Evolutionary conservation across 2,797 vertebrate genomes (phyloP), one percentile per base, ranked within the genome.

Genomic region (Falco naumanni): DNA sequence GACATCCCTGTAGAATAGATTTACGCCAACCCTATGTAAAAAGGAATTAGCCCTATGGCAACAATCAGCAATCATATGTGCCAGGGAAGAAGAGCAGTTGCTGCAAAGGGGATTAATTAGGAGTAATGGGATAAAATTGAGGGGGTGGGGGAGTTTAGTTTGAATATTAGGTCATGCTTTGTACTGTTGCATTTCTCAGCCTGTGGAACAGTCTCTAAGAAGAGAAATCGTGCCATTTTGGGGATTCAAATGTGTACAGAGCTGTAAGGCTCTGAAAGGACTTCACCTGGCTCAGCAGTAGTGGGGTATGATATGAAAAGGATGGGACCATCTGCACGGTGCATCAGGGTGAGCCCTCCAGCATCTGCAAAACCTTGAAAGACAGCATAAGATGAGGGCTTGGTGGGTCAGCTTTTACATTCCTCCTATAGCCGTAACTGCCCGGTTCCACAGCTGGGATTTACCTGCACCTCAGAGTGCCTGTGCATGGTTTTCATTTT

Each of bases 91-190:
- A 22, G 12, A 81, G 10, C 60, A 81, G 72, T 37, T 65, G 8
- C 69, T 90, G 54, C 47, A 88, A 81, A 91, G 20, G 22, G 66
- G 74, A 68, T 94, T 90, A 82, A 77, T 66, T 94, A 34, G 66
- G 61, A 91, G 22, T 76, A 90, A 84, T 47, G n/a, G 79, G 85
- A 84, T 84, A 72, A 94, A 95, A 93, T 22, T 75, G 71, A 28
- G 70, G 21, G 31, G 25, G 8, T 47, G 50, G 19, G 25, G 7
- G 17, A 65, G 14, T 75, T 93, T 64, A 20, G n/a, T 78, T 84
- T 94, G 83, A 64, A 15, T 95, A 72, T 90, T 82, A 76, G 34
- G 69, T 91, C 47, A 69, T 0, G 0, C 33, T 79, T 88, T 47
- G 43, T 13, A 10, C n/a, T 72, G 70, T 63, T 12, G 6, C 17